A percentile compares a stretch with the other conserved stretches of the same genome.
Conservation (phyloP, 2,797 vertebrate species). For the Macroramphosus scolopax region DNA sequence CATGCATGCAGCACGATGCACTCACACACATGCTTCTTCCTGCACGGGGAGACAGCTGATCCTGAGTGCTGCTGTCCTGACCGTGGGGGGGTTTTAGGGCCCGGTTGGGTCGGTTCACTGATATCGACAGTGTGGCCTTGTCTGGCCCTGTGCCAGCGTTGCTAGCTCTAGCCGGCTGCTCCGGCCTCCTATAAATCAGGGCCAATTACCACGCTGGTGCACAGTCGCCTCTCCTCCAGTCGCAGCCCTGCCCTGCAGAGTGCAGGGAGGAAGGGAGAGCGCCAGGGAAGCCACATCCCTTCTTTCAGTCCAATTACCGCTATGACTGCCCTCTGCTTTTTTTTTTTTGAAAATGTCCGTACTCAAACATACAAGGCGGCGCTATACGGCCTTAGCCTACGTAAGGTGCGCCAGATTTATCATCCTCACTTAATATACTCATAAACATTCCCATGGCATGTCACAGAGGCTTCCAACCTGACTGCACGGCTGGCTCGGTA, state of each 20-base stretch:
- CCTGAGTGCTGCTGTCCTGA: conserved; percentile 21
- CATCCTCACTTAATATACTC: conserved; percentile 72
- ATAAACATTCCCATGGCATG: conserved; percentile 68
- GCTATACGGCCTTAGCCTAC: conserved; percentile 38
- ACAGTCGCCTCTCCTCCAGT: conserved; percentile 56
- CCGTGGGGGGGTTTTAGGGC: conserved; percentile 28
- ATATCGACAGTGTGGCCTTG: conserved; percentile 65
- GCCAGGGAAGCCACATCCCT: conserved; percentile 41
- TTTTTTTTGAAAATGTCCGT: no score
- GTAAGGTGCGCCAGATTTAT: conserved; percentile 62
- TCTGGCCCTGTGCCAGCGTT: conserved; percentile 62
- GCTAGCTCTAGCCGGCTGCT: conserved; percentile 56
- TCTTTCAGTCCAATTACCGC: conserved; percentile 49
- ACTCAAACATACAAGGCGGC: conserved; percentile 32
- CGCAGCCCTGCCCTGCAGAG: conserved; percentile 54
- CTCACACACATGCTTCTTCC: conserved; percentile 9
- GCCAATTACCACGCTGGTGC: conserved; percentile 70
- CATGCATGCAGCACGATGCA: background rate
- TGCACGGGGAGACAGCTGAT: conserved; percentile 31
- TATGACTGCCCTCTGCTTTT: conserved; percentile 10
- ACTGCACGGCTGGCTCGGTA: conserved; percentile 52
- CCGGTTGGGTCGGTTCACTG: conserved; percentile 48
- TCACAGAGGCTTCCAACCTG: conserved; percentile 58
- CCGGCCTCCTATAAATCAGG: conserved; percentile 74
- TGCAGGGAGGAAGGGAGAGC: conserved; percentile 39